A percentile compares a stretch with the other conserved stretches of the same genome.
Evolutionary conservation across 2,888 invertebrate species (phyloP).

Genomic region (Furcula furcula): DNA sequence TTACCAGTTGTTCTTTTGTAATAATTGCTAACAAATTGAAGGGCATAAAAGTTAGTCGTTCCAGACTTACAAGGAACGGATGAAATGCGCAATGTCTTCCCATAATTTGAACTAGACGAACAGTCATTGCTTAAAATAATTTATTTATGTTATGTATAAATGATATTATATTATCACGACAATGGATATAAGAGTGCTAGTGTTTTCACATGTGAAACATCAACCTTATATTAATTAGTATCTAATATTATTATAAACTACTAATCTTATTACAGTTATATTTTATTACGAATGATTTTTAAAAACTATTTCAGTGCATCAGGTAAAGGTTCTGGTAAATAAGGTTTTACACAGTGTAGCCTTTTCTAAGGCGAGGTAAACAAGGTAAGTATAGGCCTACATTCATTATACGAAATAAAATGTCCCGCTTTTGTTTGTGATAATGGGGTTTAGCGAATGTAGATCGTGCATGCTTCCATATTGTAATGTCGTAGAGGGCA

Average conservation of each 20-base stretch:
- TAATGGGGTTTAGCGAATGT: conserved; percentile 52
- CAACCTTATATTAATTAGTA: conserved; percentile 70
- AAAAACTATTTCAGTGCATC: conserved; percentile 67
- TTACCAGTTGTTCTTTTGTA: conserved; percentile 2
- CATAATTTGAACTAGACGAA: conserved; percentile 76
- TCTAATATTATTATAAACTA: conserved; percentile 77
- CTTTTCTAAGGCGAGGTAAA: conserved; percentile 70
- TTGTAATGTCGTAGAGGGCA: conserved; percentile 35
- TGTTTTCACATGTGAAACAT: conserved; percentile 82
- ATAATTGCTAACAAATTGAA: conserved; percentile 2
- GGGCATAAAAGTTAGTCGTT: conserved; percentile 59
- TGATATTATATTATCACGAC: conserved; percentile 72
- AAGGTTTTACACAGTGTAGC: conserved; percentile 64
- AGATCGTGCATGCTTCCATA: conserved; percentile 61
- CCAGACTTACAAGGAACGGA: conserved; percentile 77
- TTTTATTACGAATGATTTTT: conserved; percentile 58
- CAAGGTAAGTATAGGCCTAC: conserved; percentile 62
- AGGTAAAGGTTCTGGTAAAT: conserved; percentile 71
- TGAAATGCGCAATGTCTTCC: conserved; percentile 83
- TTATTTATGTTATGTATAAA: conserved; percentile 63
- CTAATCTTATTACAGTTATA: conserved; percentile 71
- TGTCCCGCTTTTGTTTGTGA: conserved; percentile 63
- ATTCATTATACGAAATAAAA: conserved; percentile 25
- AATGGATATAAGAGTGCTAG: conserved; percentile 78
- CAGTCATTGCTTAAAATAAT: conserved; percentile 78